These are phyloP conservation scores for Leucophora obtusa DNA, from an alignment of 2,888 invertebrate species.

Conservation along the genomic window DNA sequence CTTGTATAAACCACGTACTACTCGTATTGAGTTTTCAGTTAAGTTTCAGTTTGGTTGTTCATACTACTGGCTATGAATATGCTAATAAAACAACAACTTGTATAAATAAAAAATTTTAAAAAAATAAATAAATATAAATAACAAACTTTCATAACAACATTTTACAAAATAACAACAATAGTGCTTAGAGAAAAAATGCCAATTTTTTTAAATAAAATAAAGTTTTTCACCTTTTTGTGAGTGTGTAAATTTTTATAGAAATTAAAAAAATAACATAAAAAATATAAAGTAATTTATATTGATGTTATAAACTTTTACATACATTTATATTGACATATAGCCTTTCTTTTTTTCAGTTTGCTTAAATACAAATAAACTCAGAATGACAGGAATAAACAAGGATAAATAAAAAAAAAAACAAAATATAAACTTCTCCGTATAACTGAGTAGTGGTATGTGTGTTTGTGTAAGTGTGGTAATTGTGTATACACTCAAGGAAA, in stretches of 20 bases:
- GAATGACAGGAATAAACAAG: conserved; percentile 2
- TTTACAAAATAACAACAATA: conserved; percentile 34
- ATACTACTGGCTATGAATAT: conserved; percentile 22
- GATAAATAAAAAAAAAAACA: no score
- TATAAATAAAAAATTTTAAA: conserved; percentile 8
- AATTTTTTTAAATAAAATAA: conserved; percentile 27
- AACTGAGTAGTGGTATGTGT: neutral
- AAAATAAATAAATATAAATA: conserved; percentile 14
- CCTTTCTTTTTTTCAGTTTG: neutral
- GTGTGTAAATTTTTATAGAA: conserved; percentile 35
- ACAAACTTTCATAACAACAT: conserved; percentile 44
- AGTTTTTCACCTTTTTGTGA: conserved; percentile 15
- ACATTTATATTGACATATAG: conserved; percentile 25
- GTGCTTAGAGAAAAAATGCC: neutral
- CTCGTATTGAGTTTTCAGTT: conserved; percentile 16
- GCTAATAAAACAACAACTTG: conserved; percentile 28
- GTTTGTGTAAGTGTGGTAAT: no score
- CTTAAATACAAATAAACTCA: conserved; percentile 9
- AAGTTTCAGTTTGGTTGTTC: conserved; percentile 15
- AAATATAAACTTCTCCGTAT: no score
- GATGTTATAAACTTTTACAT: conserved; percentile 51
- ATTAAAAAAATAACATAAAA: conserved; percentile 30
- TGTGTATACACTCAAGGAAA: no score
- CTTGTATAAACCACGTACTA: conserved; percentile 43
- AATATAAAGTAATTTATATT: conserved; percentile 57